Conservation (phyloP, 1,140 invertebrate species). For the Hyles vespertilio region DNA sequence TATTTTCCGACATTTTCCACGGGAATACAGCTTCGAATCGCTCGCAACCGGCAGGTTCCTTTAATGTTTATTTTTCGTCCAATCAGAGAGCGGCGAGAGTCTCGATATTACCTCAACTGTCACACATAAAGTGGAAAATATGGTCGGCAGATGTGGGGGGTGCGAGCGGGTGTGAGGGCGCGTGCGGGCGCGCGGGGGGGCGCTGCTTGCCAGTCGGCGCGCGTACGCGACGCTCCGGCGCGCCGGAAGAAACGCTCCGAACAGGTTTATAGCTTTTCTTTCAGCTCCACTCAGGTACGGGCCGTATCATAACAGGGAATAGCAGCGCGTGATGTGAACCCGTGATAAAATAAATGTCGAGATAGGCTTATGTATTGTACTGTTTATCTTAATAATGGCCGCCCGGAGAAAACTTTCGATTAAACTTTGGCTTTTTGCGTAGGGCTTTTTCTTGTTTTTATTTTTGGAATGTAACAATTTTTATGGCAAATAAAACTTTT, state of each 20-base stretch:
- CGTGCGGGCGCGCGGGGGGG: conserved; percentile 19
- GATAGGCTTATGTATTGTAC: conserved; percentile 76
- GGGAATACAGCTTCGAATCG: conserved; percentile 73
- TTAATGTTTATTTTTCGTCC: conserved; percentile 78
- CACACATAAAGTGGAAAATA: conserved; percentile 78
- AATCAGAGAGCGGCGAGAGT: conserved; percentile 75
- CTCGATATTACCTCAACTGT: conserved; percentile 78
- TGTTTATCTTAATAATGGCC: conserved; percentile 75
- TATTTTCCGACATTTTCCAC: conserved; percentile 75
- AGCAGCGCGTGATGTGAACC: conserved; percentile 74
- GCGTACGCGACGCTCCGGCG: conserved; percentile 71
- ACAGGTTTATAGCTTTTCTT: conserved; percentile 77
- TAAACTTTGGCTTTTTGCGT: conserved; percentile 52
- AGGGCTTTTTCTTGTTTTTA: conserved; percentile 25
- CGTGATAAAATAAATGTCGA: conserved; percentile 75
- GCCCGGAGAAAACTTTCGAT: conserved; percentile 67
- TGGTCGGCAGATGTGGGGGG: conserved; percentile 74
- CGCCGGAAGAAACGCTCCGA: conserved; percentile 69
- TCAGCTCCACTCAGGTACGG: conserved; percentile 75
- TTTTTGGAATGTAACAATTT: conserved; percentile 19
- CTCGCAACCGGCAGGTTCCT: conserved; percentile 69
- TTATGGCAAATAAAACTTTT: too few species aligned
- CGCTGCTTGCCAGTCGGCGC: conserved; percentile 63
- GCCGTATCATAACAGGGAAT: conserved; percentile 75
- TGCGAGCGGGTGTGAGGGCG: conserved; percentile 29